Evolutionary conservation across 2,797 vertebrate species (phyloP), one percentile per base, ranked within the genome.

Genomic region (Selene dorsalis): DNA sequence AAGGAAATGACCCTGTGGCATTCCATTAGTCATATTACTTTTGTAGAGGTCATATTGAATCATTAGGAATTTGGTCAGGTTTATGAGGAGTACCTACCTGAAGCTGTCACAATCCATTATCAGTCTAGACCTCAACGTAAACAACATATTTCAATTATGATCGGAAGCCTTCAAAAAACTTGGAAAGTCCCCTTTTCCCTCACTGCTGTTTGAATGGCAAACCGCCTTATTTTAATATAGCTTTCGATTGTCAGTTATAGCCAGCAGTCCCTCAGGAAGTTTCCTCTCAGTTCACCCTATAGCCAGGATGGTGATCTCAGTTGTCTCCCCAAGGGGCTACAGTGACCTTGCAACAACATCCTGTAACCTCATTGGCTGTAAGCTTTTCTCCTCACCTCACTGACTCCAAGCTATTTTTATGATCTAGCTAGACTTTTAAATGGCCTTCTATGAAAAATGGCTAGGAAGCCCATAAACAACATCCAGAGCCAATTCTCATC

Each of bases 321-420:
- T 74, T 68, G 78, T 86, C 82, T 91, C 86, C 92, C 88, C 28
- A 48, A 65, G 80, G 88, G 56, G 55, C 77, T 63, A 77, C 78
- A 75, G 67, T 79, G 91, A 89, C 88, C 85, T 85, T 87, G 41
- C 70, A 90, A 89, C 88, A 91, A 91, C 92, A 91, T 93, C 88
- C 91, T 93, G 87, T 92, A 84, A 91, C 92, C 90, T 88, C 75
- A 28, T 56, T 53, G 69, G 57, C 59, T 48, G 14, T 41, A 14
- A 56, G 84, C 75, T 38, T 84, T 87, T 84, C 86, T 91, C 77
- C 73, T 89, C 90, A 92, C 91, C 84, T 92, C 93, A 87, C 87
- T 91, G 88, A 91, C 86, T 88, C 52, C 67, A 14, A 90, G 88
- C 84, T 94, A 94, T 95, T 95, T 95, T 94, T 94, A 94, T 95